Evolutionary conservation across 2,113 vertebrate genomes (phyloP).

Genomic region (Speoplatyrhinus poulsoni): DNA sequence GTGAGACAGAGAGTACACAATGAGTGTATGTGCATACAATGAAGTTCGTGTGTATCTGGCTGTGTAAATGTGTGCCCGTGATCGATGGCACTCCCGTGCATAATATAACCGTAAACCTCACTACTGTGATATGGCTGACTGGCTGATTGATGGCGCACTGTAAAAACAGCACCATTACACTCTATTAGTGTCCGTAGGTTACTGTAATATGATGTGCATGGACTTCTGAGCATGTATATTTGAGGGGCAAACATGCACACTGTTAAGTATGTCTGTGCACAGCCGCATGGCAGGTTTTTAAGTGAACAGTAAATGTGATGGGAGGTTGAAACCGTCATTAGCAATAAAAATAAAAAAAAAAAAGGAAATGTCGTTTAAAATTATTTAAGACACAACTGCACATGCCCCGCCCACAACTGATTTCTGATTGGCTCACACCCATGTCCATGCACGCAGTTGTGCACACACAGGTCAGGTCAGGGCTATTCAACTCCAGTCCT

Average conservation of each 20-base stretch:
- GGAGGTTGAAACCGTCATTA: neutral
- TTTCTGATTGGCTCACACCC: too few relatives aligned
- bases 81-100: conserved; percentile 52
- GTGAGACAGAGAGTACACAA: neutral
- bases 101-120: conserved; percentile 47
- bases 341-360: too few relatives aligned
- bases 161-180: conserved; percentile 54
- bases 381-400: too few relatives aligned
- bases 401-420: too few relatives aligned
- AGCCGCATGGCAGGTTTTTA: neutral
- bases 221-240: conserved; percentile 43
- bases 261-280: neutral
- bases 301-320: neutral
- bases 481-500: too few relatives aligned
- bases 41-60: conserved; percentile 15
- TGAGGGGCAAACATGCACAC: conserved; percentile 32
- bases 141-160: conserved; percentile 57
- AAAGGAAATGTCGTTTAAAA: too few relatives aligned
- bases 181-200: conserved; percentile 45
- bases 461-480: too few relatives aligned
- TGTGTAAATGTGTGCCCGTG: conserved; percentile 40
- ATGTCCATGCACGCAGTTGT: too few relatives aligned
- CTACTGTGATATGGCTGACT: conserved; percentile 46
- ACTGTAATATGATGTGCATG: conserved; percentile 46
- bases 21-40: conserved; percentile 16